Evolutionary conservation across 2,797 vertebrate species (phyloP).

Genomic region (Rhodeus uyekii): DNA sequence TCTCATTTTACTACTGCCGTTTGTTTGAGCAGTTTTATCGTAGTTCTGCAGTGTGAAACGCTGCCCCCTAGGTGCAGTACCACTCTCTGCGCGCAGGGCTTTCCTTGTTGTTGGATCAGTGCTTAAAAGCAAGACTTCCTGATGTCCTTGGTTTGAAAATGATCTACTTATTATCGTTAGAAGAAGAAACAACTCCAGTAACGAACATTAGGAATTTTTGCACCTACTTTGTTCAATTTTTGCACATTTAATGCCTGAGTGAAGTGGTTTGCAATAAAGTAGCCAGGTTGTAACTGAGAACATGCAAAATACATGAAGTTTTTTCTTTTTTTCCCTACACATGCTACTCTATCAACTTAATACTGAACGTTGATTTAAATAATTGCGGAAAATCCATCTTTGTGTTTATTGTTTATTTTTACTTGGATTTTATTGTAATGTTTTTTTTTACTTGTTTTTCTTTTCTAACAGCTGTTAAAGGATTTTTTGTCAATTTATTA

Average conservation of each 20-base stretch:
- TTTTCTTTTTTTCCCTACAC: not conserved
- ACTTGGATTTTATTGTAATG: not conserved
- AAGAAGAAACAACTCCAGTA: not conserved
- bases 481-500: not conserved
- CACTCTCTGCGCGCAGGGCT: not conserved
- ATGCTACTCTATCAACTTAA: constrained; percentile 3
- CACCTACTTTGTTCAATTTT: not conserved
- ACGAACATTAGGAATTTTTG: not conserved
- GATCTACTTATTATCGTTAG: not conserved
- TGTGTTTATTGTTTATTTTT: not conserved
- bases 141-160: constrained; percentile 3
- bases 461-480: not conserved
- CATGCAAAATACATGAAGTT: not conserved
- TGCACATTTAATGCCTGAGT: constrained; percentile 9
- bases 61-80: not conserved
- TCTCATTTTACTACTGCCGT: not conserved
- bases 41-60: not conserved
- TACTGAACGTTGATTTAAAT: constrained; percentile 1
- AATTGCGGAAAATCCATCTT: not conserved
- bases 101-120: not conserved
- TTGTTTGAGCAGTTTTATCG: not conserved
- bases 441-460: not conserved
- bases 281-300: not conserved
- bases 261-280: not conserved
- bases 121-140: not conserved